Evolutionary conservation across 1,140 invertebrate species (phyloP).

Genomic region (Probaryconus sp.): DNA sequence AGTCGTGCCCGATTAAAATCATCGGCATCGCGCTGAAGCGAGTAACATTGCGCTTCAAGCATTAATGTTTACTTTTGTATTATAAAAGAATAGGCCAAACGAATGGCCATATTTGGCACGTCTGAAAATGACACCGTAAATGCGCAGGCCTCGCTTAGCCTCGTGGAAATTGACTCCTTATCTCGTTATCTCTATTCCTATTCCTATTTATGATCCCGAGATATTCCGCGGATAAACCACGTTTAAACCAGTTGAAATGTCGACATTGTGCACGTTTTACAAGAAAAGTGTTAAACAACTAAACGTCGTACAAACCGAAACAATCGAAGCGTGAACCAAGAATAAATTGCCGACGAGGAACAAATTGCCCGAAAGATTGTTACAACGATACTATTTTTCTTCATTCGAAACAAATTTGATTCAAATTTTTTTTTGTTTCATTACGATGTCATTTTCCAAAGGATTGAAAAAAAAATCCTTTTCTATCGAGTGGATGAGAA

Average conservation of each 20-base stretch:
- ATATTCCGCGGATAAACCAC: slow-evolving; percentile 30
- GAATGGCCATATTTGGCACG: slow-evolving; percentile 31
- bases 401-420: no score
- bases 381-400: neutral
- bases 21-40: slow-evolving; percentile 40
- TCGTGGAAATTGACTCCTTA: slow-evolving; percentile 37
- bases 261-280: neutral
- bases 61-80: slow-evolving; percentile 50
- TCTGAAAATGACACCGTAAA: slow-evolving; percentile 47
- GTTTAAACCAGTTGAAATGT: neutral
- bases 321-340: slow-evolving; percentile 52
- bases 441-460: no score
- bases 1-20: slow-evolving; percentile 60
- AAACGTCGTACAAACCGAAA: slow-evolving; percentile 30
- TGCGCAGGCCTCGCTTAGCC: slow-evolving; percentile 21
- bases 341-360: slow-evolving; percentile 49
- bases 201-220: slow-evolving; percentile 23
- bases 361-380: slow-evolving; percentile 44
- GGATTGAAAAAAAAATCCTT: no score
- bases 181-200: slow-evolving; percentile 21
- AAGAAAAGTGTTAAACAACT: slow-evolving; percentile 24
- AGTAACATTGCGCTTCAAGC: slow-evolving; percentile 38
- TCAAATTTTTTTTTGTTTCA: no score
- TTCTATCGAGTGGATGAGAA: no score
- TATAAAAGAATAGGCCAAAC: slow-evolving; percentile 30